These are phyloP conservation scores for Neosilurus hyrtlii DNA, from an alignment of 2,797 vertebrate species.

Conservation along the genomic window DNA sequence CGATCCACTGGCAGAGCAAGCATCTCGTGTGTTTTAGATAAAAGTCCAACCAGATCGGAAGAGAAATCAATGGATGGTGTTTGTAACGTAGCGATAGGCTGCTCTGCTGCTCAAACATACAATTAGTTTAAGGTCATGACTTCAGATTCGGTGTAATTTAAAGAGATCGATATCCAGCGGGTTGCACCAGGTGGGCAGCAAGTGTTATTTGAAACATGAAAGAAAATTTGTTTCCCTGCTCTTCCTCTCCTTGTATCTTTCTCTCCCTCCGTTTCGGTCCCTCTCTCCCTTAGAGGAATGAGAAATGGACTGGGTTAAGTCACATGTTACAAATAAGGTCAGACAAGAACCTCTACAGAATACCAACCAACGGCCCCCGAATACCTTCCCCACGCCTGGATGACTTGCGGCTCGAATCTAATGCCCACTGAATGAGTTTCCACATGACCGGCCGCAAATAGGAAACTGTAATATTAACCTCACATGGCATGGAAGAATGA, in stretches of 20 bases:
- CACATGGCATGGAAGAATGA: slow-evolving; percentile 66
- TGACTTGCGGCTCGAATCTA: slow-evolving; percentile 65
- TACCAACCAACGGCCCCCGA: neutral
- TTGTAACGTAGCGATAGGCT: slow-evolving; percentile 13
- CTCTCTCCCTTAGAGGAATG: neutral
- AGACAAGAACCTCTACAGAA: slow-evolving; percentile 22
- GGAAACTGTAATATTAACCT: slow-evolving; percentile 68
- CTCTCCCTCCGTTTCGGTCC: neutral
- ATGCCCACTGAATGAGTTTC: slow-evolving; percentile 63
- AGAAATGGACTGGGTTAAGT: slow-evolving; percentile 36
- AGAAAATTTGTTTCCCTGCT: slow-evolving; percentile 16
- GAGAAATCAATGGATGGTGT: neutral
- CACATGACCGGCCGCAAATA: slow-evolving; percentile 55
- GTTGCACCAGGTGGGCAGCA: slow-evolving; percentile 48
- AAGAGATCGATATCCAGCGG: slow-evolving; percentile 65
- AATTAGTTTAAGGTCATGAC: slow-evolving; percentile 60
- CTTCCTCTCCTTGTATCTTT: slow-evolving; percentile 3
- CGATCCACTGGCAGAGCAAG: neutral
- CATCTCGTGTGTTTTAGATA: neutral
- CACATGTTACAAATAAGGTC: slow-evolving; percentile 65
- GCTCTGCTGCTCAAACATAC: slow-evolving; percentile 37
- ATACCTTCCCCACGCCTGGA: neutral
- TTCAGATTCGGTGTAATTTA: slow-evolving; percentile 59
- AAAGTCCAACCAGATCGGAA: neutral
- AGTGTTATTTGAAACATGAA: slow-evolving; percentile 64